Evolutionary conservation across 1,140 invertebrate species (phyloP), one percentile per base, ranked within the genome.

Genomic region (Drosophila eugracilis): DNA sequence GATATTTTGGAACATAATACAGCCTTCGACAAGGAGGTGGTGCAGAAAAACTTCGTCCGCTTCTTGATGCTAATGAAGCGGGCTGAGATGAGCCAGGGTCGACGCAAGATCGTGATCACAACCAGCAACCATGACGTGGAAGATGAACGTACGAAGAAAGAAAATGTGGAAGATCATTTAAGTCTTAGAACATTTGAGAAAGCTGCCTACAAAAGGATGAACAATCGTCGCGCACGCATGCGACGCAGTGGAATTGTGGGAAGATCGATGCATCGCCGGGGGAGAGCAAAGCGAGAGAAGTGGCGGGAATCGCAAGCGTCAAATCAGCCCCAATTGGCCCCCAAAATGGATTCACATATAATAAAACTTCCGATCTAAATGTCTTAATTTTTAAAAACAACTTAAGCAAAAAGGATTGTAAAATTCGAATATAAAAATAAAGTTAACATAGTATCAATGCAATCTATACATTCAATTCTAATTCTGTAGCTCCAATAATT

Each of bases 71-170:
- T 39, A 5, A 39, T 49, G 12, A 0, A 28, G 2, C 15, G 1
- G 5, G 47, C 39, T 4, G 7, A 21, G 6, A 0, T 10, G 2
- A 1, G 4, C 1, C 26, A 2, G 0, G 2, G 15, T 22, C n/a
- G 3, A 1, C 26, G 28, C 0, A 30, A 39, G 1, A 24, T 75
- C 9, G 6, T 30, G 5, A 30, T 80, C 1, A 14, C 39, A 3
- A 75, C 71, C 4, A 71, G 17, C 9, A 80, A 80, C 19, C 59
- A 72, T 26, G 50, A 65, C 36, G 22, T 78, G 5, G 41, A 53
- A 1, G 14, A 49, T 4, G 17, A 53, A 0, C 17, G 30, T 14
- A 12, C 1, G 5, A 37, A 17, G 10, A 4, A 12, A 3, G 10
- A 7, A 4, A 14, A 3, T 3, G 26, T 1, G 0, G 3, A 24